phyloP scores from a whole-genome alignment of 2,797 vertebrate species.

The Cuculus canorus region DNA sequence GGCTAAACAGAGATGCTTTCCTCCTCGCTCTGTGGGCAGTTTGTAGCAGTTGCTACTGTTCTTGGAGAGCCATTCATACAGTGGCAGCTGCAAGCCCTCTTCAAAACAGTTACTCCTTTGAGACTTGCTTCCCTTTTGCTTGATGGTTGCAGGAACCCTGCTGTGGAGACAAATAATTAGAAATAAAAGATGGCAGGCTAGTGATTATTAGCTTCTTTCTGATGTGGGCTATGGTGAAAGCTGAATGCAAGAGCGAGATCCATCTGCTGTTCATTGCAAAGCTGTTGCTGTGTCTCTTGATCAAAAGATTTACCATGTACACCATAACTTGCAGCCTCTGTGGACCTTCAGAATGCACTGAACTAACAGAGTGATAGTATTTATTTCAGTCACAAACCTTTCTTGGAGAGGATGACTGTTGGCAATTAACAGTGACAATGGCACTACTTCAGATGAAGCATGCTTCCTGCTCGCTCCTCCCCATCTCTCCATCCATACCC shows the following conservation, averaged over 20 bases:
- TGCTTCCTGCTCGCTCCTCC: not conserved
- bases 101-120: conserved; percentile 41
- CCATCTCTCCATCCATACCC: not conserved
- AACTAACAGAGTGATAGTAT: not conserved
- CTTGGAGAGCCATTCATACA: conserved; percentile 37
- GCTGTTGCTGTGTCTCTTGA: not conserved
- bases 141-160: conserved; percentile 28
- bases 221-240: not conserved
- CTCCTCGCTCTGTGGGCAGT: not conserved
- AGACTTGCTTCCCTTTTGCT: conserved; percentile 22
- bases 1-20: conserved; percentile 23
- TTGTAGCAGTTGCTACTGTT: conserved; percentile 25
- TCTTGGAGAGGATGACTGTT: not conserved
- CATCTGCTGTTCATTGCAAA: rapidly evolving
- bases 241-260: not conserved
- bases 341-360: not conserved
- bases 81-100: conserved; percentile 43
- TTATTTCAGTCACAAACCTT: not conserved
- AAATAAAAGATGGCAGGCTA: conserved; percentile 52
- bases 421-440: not conserved
- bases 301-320: not conserved
- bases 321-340: not conserved
- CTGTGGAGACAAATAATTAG: conserved; percentile 64
- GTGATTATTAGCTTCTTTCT: conserved; percentile 25
- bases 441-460: not conserved